phyloP scores from a whole-genome alignment of 1,140 invertebrate species.

The Diuraphis noxia region DNA sequence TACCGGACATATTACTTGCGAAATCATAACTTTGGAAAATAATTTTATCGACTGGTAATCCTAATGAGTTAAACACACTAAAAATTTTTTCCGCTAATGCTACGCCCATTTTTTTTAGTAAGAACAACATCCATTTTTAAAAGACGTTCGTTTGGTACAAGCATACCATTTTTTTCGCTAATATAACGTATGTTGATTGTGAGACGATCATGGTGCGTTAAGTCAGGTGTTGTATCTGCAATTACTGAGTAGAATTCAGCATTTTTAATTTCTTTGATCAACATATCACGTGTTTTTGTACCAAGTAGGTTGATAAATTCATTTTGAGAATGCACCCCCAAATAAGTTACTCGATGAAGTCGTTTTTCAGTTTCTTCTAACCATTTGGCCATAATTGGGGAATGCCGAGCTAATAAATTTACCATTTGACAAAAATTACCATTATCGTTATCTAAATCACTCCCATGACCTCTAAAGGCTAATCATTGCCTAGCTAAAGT shows the following conservation, averaged over 20 bases:
- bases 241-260: conserved; percentile 36
- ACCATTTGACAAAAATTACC: conserved; percentile 36
- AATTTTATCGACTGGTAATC: conserved; percentile 38
- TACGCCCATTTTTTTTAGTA: conserved; percentile 34
- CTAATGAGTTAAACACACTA: conserved; percentile 33
- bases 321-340: conserved; percentile 54
- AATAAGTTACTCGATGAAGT: conserved; percentile 11
- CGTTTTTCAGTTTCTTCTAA: conserved; percentile 26
- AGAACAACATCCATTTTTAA: conserved; percentile 45
- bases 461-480: conserved; percentile 30
- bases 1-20: conserved; percentile 36
- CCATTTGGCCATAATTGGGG: conserved; percentile 39
- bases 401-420: conserved; percentile 33
- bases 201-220: conserved; percentile 36
- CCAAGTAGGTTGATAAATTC: conserved; percentile 37
- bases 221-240: conserved; percentile 37
- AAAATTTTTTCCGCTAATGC: conserved; percentile 38
- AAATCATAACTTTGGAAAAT: conserved; percentile 37
- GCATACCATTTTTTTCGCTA: conserved; percentile 24
- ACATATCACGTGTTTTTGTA: conserved; percentile 34
- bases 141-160: conserved; percentile 43
- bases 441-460: conserved; percentile 35
- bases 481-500: conserved; percentile 30
- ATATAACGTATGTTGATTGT: conserved; percentile 36
- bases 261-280: conserved; percentile 40